Evolutionary conservation across 2,113 vertebrate genomes (phyloP).

Genomic region (Coptodon rendalli): DNA sequence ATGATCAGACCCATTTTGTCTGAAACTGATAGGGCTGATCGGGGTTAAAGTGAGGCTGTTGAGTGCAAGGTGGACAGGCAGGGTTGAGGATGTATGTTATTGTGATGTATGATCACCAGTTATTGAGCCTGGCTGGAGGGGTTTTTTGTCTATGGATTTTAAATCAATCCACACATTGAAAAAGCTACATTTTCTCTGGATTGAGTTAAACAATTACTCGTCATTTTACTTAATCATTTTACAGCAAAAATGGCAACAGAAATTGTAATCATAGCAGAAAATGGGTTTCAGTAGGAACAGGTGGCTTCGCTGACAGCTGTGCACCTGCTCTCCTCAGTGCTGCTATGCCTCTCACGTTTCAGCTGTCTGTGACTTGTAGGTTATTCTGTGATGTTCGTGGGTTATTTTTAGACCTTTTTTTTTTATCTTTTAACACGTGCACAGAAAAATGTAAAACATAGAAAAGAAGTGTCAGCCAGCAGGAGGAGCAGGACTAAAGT

Average conservation of each 20-base stretch:
- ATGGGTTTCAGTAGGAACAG: not conserved
- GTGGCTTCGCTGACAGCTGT: not conserved
- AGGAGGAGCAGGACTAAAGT: not conserved
- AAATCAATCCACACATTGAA: not conserved
- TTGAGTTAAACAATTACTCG: fast-evolving
- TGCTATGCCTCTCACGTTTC: slow-evolving; percentile 8
- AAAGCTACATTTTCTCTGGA: not conserved
- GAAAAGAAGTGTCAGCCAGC: not conserved
- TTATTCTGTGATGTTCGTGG: not conserved
- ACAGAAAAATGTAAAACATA: not conserved
- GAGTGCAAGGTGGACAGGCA: not conserved
- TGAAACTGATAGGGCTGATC: slow-evolving; percentile 53
- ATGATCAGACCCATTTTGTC: not conserved
- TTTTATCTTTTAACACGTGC: not conserved
- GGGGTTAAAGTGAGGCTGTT: not conserved
- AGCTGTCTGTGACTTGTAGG: not conserved
- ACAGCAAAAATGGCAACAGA: not conserved
- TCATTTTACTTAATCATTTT: not conserved
- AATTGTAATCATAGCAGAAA: not conserved
- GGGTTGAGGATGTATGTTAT: not conserved
- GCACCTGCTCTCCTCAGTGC: slow-evolving; percentile 12
- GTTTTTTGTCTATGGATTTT: fast-evolving
- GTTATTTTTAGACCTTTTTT: slow-evolving; percentile 13
- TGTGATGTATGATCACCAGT: not conserved
- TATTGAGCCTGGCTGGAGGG: not conserved